Percentiles rank a stretch among this genome's conserved stretches.
These are phyloP conservation scores for Cheilosia grossa DNA, from an alignment of 2,888 invertebrate species.

Conservation along the genomic window DNA sequence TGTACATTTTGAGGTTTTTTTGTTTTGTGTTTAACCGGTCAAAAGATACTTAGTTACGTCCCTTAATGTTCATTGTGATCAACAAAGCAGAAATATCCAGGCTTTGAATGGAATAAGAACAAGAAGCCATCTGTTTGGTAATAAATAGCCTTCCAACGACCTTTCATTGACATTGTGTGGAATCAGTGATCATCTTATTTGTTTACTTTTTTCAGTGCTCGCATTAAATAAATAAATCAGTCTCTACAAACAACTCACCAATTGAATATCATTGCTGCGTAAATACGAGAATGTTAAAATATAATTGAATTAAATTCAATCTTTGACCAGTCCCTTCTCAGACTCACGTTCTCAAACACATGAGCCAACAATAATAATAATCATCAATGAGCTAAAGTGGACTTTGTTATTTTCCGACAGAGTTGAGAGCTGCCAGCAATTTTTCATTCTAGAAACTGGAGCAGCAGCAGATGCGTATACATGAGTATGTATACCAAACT, in stretches of 20 bases:
- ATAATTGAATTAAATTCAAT: slow-evolving; percentile 55
- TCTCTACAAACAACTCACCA: background rate
- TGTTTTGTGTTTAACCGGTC: no score
- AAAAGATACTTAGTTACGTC: no score
- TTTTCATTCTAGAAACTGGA: slow-evolving; percentile 19
- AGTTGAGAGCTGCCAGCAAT: background rate
- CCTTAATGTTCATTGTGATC: no score
- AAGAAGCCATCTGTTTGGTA: no score
- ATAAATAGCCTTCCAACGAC: background rate
- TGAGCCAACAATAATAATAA: background rate
- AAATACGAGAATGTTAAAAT: background rate
- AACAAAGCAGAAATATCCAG: no score
- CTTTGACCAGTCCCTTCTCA: slow-evolving; percentile 9
- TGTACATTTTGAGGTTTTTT: no score
- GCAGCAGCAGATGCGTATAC: background rate
- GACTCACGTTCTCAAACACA: background rate
- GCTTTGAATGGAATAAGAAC: no score
- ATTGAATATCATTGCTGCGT: slow-evolving; percentile 1
- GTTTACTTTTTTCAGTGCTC: background rate
- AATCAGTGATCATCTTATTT: slow-evolving; percentile 9
- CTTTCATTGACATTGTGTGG: background rate
- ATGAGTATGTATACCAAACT: background rate
- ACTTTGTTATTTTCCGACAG: slow-evolving; percentile 23
- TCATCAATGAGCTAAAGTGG: slow-evolving; percentile 2
- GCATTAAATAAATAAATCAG: slow-evolving; percentile 8